Conservation (phyloP, 2,113 vertebrate species). For the Cricetomys ansorgei region DNA sequence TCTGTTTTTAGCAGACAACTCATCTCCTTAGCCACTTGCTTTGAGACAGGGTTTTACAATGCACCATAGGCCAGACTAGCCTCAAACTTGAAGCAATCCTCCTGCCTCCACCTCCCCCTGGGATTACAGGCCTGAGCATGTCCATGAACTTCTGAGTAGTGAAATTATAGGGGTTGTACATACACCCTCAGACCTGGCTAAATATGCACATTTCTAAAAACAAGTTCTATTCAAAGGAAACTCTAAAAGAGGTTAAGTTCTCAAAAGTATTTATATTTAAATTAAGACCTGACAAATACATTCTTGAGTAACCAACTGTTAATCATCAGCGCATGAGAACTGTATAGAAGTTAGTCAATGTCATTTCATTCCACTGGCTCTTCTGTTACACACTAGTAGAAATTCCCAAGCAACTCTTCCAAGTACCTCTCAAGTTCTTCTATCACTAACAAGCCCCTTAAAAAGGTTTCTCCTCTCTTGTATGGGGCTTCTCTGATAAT, state of each 20-base stretch:
- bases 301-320: not conserved
- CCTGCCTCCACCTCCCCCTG: not conserved
- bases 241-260: conserved; percentile 8
- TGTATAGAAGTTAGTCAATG: not conserved
- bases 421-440: not conserved
- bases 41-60: not conserved
- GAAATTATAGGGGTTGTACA: not conserved
- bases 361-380: not conserved
- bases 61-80: not conserved
- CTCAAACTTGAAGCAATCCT: not conserved
- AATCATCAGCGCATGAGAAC: not conserved
- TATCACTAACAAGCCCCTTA: not conserved
- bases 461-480: not conserved
- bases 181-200: not conserved
- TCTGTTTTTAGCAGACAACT: not conserved
- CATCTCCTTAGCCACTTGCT: not conserved
- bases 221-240: conserved; percentile 55
- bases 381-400: not conserved
- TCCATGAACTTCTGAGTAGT: not conserved
- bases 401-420: not conserved
- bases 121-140: not conserved
- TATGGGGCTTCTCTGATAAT: not conserved
- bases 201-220: not conserved
- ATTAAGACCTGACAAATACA: not conserved
- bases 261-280: conserved; percentile 1